Evolutionary conservation across 2,888 invertebrate genomes (phyloP), one percentile per base, ranked within the genome.

Genomic region (Caenorhabditis virilis): DNA sequence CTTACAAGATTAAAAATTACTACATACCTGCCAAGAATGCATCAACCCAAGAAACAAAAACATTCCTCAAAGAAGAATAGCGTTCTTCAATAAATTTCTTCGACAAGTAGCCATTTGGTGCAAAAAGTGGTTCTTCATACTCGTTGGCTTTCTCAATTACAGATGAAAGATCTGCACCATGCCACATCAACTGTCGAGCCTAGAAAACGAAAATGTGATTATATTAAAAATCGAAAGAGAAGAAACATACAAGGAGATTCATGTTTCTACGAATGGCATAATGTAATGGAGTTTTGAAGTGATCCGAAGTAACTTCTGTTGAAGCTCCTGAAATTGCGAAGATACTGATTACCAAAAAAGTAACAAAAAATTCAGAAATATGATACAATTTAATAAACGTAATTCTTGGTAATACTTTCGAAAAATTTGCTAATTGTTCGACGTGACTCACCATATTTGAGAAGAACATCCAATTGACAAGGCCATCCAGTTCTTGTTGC

Each of bases 151-250:
- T 38, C 9, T n/a, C n/a, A 11, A 7, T 18, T n/a, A 38, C 23
- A 22, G 41, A 20, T n/a, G 22, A 22, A 13, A 47, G 22, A 53
- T 65, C 65, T 4, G 65, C 65, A n/a, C 65, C 65, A 16, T 59
- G 60, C 65, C 65, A 65, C 65, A 60, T 53, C n/a, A 65, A 16
- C 25, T 65, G 65, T 25, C 59, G 54, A 26, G 59, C 52, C 49
- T 49, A n/a, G 36, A 33, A 49, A 46, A 27, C 6, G 20, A 25
- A 4, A 36, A 9, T 30, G n/a, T 30, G 30, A 9, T 30, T 30
- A 22, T 9, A 42, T 42, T 15, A 11, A 42, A 13, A 42, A 11
- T 46, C 11, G 5, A 18, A 30, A 46, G n/a, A 33, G 18, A 35
- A 48, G 3, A 33, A 27, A 20, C n/a, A 39, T 26, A 39, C 50